Percentiles rank a stretch among this genome's conserved stretches.
These are phyloP conservation scores for Elephas maximus DNA, from an alignment of 2,113 vertebrate genomes.

Conservation along the genomic window DNA sequence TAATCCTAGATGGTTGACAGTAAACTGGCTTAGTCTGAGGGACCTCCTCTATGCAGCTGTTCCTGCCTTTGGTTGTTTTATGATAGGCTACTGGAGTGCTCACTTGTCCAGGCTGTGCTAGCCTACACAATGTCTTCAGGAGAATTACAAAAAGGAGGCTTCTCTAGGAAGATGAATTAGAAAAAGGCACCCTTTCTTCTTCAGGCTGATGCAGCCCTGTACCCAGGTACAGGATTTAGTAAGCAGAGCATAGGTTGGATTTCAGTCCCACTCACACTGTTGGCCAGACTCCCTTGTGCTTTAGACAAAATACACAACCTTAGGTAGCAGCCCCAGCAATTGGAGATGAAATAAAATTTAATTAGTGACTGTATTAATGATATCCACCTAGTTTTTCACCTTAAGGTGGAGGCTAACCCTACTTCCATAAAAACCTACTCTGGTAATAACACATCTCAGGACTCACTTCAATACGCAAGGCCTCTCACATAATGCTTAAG, in stretches of 20 bases:
- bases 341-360: conserved; percentile 44
- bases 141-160: not conserved
- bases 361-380: conserved; percentile 13
- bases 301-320: not conserved
- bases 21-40: not conserved
- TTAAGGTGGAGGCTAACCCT: not conserved
- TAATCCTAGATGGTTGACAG: not conserved
- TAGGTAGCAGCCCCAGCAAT: not conserved
- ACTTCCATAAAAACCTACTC: conserved; percentile 49
- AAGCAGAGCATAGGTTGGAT: not conserved
- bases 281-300: not conserved
- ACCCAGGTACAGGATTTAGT: not conserved
- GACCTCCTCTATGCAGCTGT: not conserved
- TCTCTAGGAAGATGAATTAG: conserved; percentile 42
- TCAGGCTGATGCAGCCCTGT: not conserved
- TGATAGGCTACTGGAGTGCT: not conserved
- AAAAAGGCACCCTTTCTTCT: not conserved
- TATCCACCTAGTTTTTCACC: conserved; percentile 13
- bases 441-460: not conserved
- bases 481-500: not conserved
- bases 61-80: not conserved
- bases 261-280: not conserved
- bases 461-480: not conserved
- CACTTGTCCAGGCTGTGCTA: not conserved
- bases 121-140: not conserved